These are phyloP conservation scores for Drosophila kokeensis DNA, from an alignment of 2,888 invertebrate genomes.

Conservation along the genomic window DNA sequence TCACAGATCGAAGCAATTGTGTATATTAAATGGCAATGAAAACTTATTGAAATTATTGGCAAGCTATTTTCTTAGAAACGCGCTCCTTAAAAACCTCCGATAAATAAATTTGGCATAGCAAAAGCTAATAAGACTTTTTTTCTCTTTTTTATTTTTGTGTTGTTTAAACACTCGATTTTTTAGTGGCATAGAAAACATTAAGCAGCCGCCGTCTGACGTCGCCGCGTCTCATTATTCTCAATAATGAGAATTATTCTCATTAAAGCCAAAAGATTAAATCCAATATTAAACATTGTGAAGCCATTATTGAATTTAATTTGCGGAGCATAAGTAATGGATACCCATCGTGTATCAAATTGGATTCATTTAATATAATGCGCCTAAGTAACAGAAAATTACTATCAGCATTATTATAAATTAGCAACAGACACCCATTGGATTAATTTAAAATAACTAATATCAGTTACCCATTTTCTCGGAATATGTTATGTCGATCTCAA, in stretches of 20 bases:
- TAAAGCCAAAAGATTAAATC: constrained; percentile 42
- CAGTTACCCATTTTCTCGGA: not conserved
- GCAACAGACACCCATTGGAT: not conserved
- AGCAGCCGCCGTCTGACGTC: constrained; percentile 39
- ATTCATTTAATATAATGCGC: not conserved
- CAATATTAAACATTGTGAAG: constrained; percentile 43
- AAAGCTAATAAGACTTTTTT: constrained; percentile 58
- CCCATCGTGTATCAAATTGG: not conserved
- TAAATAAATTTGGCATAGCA: constrained; percentile 19
- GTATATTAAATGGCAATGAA: constrained; percentile 12
- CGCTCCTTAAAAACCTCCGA: constrained; percentile 6
- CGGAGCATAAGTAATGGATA: not conserved
- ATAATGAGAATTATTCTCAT: not conserved
- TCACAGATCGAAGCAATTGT: constrained; percentile 8
- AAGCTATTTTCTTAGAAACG: constrained; percentile 2
- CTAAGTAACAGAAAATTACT: not conserved
- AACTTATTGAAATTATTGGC: constrained; percentile 1
- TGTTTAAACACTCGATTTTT: constrained; percentile 66
- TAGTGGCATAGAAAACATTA: constrained; percentile 65
- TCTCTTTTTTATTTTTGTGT: not conserved
- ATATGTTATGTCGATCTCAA: not conserved
- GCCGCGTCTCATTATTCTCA: constrained; percentile 10
- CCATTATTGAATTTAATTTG: constrained; percentile 37
- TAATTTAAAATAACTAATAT: not conserved
- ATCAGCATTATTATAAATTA: not conserved